phyloP scores from a whole-genome alignment of 2,888 invertebrate genomes.

The Hyposoter didymator region DNA sequence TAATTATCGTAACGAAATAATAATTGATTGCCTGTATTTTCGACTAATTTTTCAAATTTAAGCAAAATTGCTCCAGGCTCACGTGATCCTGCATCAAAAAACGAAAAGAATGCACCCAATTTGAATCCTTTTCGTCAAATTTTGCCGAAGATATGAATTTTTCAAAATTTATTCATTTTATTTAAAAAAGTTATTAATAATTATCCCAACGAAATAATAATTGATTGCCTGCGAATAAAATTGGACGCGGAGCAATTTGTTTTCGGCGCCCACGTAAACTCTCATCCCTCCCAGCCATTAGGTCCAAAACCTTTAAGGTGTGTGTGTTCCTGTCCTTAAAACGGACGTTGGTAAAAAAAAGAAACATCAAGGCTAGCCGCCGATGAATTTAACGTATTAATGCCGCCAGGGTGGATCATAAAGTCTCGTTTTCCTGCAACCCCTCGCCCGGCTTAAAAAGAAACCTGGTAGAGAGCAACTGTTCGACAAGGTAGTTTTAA shows the following conservation, averaged over 20 bases:
- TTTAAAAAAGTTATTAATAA: too few species aligned
- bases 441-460: not conserved
- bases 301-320: slow-evolving; percentile 4
- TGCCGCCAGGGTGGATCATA: slow-evolving; percentile 61
- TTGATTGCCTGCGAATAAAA: not conserved
- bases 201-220: not conserved
- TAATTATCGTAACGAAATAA: too few species aligned
- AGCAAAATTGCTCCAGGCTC: too few species aligned
- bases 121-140: too few species aligned
- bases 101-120: too few species aligned
- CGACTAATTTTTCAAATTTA: too few species aligned
- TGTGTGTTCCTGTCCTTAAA: not conserved
- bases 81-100: too few species aligned
- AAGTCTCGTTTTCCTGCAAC: slow-evolving; percentile 36
- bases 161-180: too few species aligned
- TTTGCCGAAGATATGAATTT: too few species aligned
- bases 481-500: not conserved
- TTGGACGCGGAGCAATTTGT: not conserved
- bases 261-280: not conserved
- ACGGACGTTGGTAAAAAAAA: slow-evolving; percentile 4
- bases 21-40: too few species aligned
- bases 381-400: slow-evolving; percentile 68
- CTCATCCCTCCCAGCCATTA: not conserved
- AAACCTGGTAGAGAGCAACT: slow-evolving; percentile 6
- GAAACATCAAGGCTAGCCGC: slow-evolving; percentile 65